Percentiles rank a stretch among this genome's conserved stretches.
Conservation (phyloP, 2,113 vertebrate species). For the Tachycineta bicolor region DNA sequence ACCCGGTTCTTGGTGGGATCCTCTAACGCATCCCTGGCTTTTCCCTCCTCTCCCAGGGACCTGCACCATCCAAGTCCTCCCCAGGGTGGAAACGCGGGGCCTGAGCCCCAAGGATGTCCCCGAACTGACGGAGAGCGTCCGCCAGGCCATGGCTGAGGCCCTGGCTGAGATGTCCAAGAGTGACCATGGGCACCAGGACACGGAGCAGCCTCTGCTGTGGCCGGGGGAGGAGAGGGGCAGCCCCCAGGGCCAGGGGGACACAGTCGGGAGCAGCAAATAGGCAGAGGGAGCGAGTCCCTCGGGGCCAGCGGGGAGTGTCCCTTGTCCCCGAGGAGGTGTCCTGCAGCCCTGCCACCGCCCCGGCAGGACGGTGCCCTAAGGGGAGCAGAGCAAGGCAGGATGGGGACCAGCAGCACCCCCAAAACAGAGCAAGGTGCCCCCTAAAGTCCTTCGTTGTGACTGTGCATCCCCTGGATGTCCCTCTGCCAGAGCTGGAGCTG, state of each 20-base stretch:
- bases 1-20: not conserved
- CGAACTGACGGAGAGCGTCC: not conserved
- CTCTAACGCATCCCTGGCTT: not conserved
- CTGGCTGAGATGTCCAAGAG: not conserved
- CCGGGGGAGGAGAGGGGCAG: fast-evolving
- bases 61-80: conserved; percentile 19
- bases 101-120: conserved; percentile 35
- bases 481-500: not conserved
- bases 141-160: not conserved
- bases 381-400: not conserved
- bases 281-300: not conserved
- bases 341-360: not conserved
- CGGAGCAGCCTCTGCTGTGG: not conserved
- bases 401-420: not conserved
- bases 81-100: conserved; percentile 19
- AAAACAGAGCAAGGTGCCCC: not conserved
- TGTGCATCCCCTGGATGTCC: not conserved
- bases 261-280: not conserved
- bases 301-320: not conserved
- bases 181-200: fast-evolving
- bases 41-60: conserved; percentile 1
- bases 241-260: fast-evolving
- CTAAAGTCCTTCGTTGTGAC: not conserved
- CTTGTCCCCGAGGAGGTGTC: not conserved
- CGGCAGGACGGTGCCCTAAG: not conserved